Percentiles rank a stretch among this genome's conserved stretches.
phyloP scores from a whole-genome alignment of 2,797 vertebrate species.

The Aphelocoma californica region DNA sequence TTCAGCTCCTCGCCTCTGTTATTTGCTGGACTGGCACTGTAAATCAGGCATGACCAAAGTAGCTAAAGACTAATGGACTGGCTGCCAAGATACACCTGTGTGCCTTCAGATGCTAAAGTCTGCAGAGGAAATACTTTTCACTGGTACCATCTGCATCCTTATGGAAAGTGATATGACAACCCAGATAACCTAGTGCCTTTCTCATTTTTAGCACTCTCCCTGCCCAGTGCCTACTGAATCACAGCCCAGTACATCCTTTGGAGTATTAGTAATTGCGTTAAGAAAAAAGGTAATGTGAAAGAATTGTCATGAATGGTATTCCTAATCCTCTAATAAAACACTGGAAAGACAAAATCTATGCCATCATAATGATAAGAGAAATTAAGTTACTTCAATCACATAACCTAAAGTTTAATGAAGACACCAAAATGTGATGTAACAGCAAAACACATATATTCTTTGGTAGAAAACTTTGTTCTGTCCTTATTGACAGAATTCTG shows the following conservation, averaged over 20 bases:
- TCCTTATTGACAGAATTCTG: not conserved
- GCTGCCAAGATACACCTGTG: not conserved
- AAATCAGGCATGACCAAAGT: not conserved
- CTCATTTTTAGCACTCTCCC: not conserved
- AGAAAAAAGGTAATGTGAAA: not conserved
- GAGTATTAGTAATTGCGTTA: not conserved
- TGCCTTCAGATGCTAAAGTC: not conserved
- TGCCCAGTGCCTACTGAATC: not conserved
- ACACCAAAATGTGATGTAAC: fast-evolving
- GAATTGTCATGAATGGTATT: not conserved
- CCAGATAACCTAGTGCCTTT: not conserved
- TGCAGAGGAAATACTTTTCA: not conserved
- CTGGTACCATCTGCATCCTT: not conserved
- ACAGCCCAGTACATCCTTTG: not conserved
- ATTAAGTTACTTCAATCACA: not conserved
- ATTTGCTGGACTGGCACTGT: not conserved
- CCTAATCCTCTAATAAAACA: not conserved
- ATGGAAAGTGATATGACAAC: not conserved
- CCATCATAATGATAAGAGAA: not conserved
- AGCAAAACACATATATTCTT: not conserved
- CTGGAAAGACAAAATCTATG: not conserved
- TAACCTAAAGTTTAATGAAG: not conserved
- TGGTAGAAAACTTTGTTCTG: not conserved
- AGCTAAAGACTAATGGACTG: not conserved
- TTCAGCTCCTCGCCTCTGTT: not conserved